Base-by-base conservation (phyloP, 2,113 vertebrate species). In the Chaetorhynchus papuensis region DNA sequence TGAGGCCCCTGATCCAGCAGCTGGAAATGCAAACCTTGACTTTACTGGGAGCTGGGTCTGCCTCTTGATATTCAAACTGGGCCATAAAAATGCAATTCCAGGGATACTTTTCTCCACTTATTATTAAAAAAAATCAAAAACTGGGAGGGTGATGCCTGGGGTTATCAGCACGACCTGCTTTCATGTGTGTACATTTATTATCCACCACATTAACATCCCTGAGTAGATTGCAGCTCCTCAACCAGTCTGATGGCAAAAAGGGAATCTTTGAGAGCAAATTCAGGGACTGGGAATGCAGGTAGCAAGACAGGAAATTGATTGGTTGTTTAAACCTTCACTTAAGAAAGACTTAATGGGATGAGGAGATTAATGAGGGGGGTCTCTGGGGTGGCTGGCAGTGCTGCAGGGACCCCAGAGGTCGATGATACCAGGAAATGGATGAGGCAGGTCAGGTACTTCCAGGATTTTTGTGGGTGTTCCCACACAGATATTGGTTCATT, bases 321-420 rank as follows among this genome's bases (percentile, higher is more conserved):
- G 28, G 20, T 63, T 76, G 45, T 5, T 77, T 59, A 72, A 92
- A 71, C 37, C 83, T 69, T 82, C 81, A 50, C 81, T 94, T 87
- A 87, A 30, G 60, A 44, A 53, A 71, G 83, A 39, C 52, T 92
- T 94, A 92, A 91, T 92, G 93, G 83, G 64, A 83, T 89, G 78
- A 77, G 80, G 50, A 49, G 89, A 92, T 94, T 91, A 89, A 94
- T 94, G 27, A 89, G 21, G 60, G 41, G 49, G 65, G 37, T 74
- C 61, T 81, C 93, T 83, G 3, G 9, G 61, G 81, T 9, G 47
- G 82, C 82, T 87, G 44, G 57, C 75, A 37, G 39, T 56, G 80
- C 63, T 92, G 19, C 26, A 37, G 60, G 61, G 41, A 47, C 33
- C 42, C 35, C 63, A n/a, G 80, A 52, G 86, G 72, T 92, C 53